Evolutionary conservation across 1,140 invertebrate species (phyloP).

Genomic region (Gryon sp.): DNA sequence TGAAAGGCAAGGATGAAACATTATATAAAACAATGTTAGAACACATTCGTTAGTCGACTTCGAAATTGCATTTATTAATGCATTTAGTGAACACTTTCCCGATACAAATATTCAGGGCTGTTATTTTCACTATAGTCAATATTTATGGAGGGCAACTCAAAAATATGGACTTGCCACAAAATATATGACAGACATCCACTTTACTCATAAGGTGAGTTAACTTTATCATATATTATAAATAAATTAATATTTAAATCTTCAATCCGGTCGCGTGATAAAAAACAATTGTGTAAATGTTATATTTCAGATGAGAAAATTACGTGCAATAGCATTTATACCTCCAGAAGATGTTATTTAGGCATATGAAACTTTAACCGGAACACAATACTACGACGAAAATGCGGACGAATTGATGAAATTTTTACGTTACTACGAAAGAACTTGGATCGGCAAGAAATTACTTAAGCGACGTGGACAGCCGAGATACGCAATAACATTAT

Average conservation of each 20-base stretch:
- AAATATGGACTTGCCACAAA: not conserved
- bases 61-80: slow-evolving; percentile 4
- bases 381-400: slow-evolving; percentile 1
- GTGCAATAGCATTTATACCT: slow-evolving; percentile 16
- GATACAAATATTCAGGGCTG: not conserved
- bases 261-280: too few species aligned
- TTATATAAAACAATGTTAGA: too few species aligned
- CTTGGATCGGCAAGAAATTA: slow-evolving; percentile 8
- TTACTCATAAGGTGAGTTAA: slow-evolving; percentile 2
- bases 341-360: not conserved
- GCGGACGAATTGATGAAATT: not conserved
- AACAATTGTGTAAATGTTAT: too few species aligned
- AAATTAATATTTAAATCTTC: slow-evolving; percentile 8
- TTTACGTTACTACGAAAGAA: slow-evolving; percentile 8
- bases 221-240: slow-evolving; percentile 21
- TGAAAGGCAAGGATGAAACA: too few species aligned
- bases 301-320: slow-evolving; percentile 17
- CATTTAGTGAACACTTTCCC: not conserved
- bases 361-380: slow-evolving; percentile 3
- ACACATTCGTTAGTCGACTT: not conserved
- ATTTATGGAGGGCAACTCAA: slow-evolving; percentile 9
- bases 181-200: too few species aligned
- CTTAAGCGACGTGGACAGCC: not conserved
- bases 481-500: too few species aligned
- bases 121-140: slow-evolving; percentile 13